Percentiles rank a stretch among this genome's conserved stretches.
phyloP scores from a whole-genome alignment of 2,888 invertebrate species.

The Dolichopus griseipennis region DNA sequence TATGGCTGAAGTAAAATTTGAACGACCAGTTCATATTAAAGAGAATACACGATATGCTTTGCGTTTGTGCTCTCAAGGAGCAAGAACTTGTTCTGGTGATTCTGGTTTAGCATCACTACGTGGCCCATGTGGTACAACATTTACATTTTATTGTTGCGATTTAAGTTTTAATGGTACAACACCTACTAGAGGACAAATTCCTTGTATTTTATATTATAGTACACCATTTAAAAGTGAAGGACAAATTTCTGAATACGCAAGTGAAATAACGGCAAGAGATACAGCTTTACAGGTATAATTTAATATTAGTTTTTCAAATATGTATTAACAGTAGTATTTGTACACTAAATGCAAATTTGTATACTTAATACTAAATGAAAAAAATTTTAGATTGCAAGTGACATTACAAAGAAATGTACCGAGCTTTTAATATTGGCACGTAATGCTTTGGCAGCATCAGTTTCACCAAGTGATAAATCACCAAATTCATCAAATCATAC shows the following conservation, averaged over 20 bases:
- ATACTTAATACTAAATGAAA: neutral
- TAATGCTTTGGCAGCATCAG: constrained; percentile 51
- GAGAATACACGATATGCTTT: constrained; percentile 85
- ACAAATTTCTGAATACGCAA: constrained; percentile 26
- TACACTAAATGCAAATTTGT: too few species aligned
- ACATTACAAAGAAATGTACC: constrained; percentile 67
- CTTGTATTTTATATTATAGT: constrained; percentile 70
- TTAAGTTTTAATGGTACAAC: constrained; percentile 96
- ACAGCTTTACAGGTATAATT: constrained; percentile 55
- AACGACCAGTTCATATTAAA: constrained; percentile 75
- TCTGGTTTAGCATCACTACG: constrained; percentile 80
- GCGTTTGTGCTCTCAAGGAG: constrained; percentile 79
- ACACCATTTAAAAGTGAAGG: constrained; percentile 38
- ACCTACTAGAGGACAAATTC: constrained; percentile 87
- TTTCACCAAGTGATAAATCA: constrained; percentile 50
- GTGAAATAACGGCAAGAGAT: constrained; percentile 39
- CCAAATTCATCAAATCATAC: constrained; percentile 45
- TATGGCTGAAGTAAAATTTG: constrained; percentile 83
- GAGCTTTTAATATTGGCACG: constrained; percentile 69
- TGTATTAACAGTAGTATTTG: too few species aligned
- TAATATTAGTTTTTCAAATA: too few species aligned
- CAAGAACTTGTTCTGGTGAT: constrained; percentile 90
- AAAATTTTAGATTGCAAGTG: constrained; percentile 59
- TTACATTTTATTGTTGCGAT: constrained; percentile 83
- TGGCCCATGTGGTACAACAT: constrained; percentile 86